phyloP scores from a whole-genome alignment of 2,888 invertebrate species.

The Lithosia quadra region DNA sequence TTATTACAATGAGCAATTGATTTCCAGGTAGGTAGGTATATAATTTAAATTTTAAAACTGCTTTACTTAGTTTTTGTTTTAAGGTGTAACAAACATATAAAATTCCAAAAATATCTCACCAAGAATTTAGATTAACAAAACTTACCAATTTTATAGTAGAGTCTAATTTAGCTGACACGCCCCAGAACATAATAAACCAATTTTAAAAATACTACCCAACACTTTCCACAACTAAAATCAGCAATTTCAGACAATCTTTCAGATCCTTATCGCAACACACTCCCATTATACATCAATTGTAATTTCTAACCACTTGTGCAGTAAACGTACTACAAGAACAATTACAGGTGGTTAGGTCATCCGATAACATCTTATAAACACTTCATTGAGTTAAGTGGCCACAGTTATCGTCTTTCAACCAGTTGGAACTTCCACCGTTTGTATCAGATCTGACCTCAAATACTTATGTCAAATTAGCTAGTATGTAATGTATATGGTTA shows the following conservation, averaged over 20 bases:
- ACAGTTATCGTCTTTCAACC: conserved; percentile 49
- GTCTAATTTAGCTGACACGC: not conserved
- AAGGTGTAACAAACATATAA: no score
- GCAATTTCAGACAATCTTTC: not conserved
- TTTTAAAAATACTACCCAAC: not conserved
- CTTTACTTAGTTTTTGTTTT: no score
- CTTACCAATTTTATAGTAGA: no score
- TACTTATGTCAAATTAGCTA: conserved; percentile 44
- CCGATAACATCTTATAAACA: conserved; percentile 36
- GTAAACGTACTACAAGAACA: conserved; percentile 16
- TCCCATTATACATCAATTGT: conserved; percentile 4
- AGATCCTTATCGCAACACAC: conserved; percentile 1
- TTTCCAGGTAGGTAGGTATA: no score
- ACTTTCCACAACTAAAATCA: conserved; percentile 6
- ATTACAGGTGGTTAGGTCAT: conserved; percentile 23
- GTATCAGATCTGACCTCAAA: conserved; percentile 18
- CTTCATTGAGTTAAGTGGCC: conserved; percentile 37
- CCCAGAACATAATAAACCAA: not conserved
- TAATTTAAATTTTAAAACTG: no score
- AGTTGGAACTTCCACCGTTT: conserved; percentile 23
- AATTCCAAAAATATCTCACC: no score
- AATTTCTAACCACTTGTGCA: conserved; percentile 12
- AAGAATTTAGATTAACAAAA: no score
- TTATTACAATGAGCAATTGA: no score
- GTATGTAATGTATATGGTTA: conserved; percentile 26